Base-by-base conservation (phyloP, 2,797 vertebrate genomes). In the Loriculus beryllinus region DNA sequence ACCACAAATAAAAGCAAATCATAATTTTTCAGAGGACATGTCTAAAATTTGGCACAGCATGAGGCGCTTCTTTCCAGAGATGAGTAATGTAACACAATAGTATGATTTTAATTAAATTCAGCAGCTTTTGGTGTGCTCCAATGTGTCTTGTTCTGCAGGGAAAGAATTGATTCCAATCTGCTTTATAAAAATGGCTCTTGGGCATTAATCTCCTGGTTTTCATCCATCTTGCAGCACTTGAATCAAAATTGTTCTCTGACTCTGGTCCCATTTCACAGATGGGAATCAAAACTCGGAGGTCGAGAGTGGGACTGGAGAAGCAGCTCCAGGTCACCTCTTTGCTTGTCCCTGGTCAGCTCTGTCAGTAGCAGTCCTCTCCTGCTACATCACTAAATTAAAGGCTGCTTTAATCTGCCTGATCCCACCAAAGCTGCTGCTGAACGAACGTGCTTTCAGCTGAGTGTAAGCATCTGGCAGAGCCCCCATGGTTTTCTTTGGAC, bases 101-200 rank as follows among this genome's bases (percentile, higher is more conserved):
- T 69, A 47, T 45, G 92, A 89, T 92, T 91, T 93, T 92, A 91
- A 95, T 97, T 92, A 76, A 86, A 63, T 94, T 90, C 93, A 91
- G 91, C 82, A 63, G 93, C 72, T 94, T 95, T 94, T 92, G 95
- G 67, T 95, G 28, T 82, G 86, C 81, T 92, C 83, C 7, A 1
- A 4, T 86, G 83, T 81, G 31, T 37, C 85, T 92, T 59, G 59
- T 76, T 90, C 85, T 91, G 67, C 52, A 63, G n/a, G 7, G 67
- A 78, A 62, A 71, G 92, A 62, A 69, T 54, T 67, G 71, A 40
- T 76, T 84, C 65, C 35, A 1, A 51, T 92, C 84, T 86, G 79
- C 64, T 91, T 47, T 42, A 57, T 31, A 82, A 1, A 65, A 88
- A 40, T 29, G 48, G 59, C 60, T 88, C 77, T 71, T 12, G 67